Base-by-base conservation (phyloP, 2,888 invertebrate species). In the Cylloceria caligata region DNA sequence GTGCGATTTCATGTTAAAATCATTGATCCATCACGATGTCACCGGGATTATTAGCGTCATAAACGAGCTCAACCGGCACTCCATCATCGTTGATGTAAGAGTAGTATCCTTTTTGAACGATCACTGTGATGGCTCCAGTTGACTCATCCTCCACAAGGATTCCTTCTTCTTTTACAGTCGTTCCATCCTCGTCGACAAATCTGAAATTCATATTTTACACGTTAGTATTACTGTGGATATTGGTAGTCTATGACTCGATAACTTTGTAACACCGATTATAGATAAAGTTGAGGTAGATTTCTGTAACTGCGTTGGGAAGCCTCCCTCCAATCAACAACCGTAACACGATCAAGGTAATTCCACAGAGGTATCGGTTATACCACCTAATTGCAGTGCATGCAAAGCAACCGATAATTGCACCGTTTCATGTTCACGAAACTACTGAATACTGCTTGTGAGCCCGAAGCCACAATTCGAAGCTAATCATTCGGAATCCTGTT, bases 161-260 rank as follows among this genome's bases (percentile, higher is more conserved):
- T 34, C 82, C 82, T 30, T 82, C 79, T 67, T 82, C 82, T 52
- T 75, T 74, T 19, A 80, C 64, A 21, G 47, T 47, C 21, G 79
- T 75, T 39, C 82, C 82, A 21, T 80, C 75, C 11, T 39, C 68
- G 60, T 34, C 55, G 9, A 65, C 21, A 2, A 82, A 69, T 57
- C 82, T 82, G 13, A 9, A 79, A 79, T 47, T 27, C 13, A 45
- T 0, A 42, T 24, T 42, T 24, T 6, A 64, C n/a, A 19, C 19
- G 16, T 30, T 30, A 5, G 30, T 5, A 5, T 4, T 30, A 30
- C 3, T 30, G 30, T 5, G 30, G 30, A 30, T 5, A n/a, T n/a
- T n/a, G n/a, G n/a, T n/a, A n/a, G n/a, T 30, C 30, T 30, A n/a
- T 19, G 36, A 36, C 6, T 60, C 4, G 11, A 47, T 19, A 47